A percentile compares a stretch with the other conserved stretches of the same genome.
Conservation (phyloP, 1,140 invertebrate species). For the Drosophila sturtevanti region DNA sequence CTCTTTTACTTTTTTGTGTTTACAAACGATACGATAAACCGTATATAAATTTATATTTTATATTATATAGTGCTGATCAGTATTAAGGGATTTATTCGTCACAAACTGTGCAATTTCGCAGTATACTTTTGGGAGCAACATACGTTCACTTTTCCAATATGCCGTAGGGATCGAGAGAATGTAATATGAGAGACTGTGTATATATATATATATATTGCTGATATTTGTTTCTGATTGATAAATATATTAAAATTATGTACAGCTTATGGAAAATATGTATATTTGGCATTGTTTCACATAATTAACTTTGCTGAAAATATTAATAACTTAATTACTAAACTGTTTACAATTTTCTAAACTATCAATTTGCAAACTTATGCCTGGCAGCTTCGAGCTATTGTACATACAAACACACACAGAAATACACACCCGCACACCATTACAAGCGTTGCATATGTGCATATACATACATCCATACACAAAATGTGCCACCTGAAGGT, state of each 20-base stretch:
- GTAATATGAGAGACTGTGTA: too few species aligned
- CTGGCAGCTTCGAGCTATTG: background rate
- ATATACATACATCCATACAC: too few species aligned
- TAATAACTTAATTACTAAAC: conserved; percentile 4
- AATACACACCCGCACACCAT: background rate
- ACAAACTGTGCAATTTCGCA: background rate
- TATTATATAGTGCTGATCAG: too few species aligned
- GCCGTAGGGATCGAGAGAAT: too few species aligned
- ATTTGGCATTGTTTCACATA: background rate
- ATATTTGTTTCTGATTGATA: too few species aligned
- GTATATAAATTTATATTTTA: too few species aligned
- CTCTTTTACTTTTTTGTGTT: too few species aligned
- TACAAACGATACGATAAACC: too few species aligned
- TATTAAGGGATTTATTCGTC: too few species aligned
- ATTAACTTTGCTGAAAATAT: conserved; percentile 2
- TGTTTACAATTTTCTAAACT: conserved; percentile 3
- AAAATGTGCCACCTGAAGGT: conserved; percentile 5
- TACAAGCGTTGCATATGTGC: background rate
- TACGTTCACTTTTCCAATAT: too few species aligned
- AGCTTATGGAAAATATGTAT: background rate
- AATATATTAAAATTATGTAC: too few species aligned
- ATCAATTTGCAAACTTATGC: background rate
- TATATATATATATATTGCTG: too few species aligned
- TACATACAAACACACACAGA: background rate
- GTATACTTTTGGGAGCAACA: background rate